phyloP scores from a whole-genome alignment of 2,113 vertebrate genomes.

The Halichoerus grypus region DNA sequence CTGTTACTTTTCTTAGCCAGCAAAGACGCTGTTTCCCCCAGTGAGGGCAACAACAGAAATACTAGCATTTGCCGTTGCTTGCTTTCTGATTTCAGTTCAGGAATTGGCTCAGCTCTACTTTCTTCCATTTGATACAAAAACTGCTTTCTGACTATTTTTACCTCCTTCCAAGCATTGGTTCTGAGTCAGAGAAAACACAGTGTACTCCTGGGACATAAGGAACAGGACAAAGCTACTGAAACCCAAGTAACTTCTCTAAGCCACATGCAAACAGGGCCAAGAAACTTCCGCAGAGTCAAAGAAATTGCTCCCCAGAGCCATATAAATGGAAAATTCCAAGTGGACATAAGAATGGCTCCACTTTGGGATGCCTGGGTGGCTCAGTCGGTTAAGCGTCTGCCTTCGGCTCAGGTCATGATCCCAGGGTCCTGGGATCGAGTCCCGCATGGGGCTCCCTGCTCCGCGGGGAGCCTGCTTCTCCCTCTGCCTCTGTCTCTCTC shows the following conservation, averaged over 20 bases:
- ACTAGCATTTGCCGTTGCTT: background rate
- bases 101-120: background rate
- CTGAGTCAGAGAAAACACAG: slow-evolving; percentile 45
- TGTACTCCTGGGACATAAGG: background rate
- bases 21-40: background rate
- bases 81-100: slow-evolving; percentile 11
- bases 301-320: background rate
- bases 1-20: background rate
- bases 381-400: too few relatives aligned
- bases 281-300: background rate
- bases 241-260: background rate
- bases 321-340: background rate
- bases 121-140: slow-evolving; percentile 30
- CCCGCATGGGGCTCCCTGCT: too few relatives aligned
- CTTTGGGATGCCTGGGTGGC: background rate
- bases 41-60: background rate
- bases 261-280: background rate
- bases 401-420: too few relatives aligned
- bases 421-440: too few relatives aligned
- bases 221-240: slow-evolving; percentile 1
- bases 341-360: background rate
- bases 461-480: too few relatives aligned
- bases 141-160: slow-evolving; percentile 36
- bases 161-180: background rate
- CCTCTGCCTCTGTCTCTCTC: too few relatives aligned